These are phyloP conservation scores for Paguma larvata DNA, from an alignment of 2,797 vertebrate genomes.

Conservation along the genomic window DNA sequence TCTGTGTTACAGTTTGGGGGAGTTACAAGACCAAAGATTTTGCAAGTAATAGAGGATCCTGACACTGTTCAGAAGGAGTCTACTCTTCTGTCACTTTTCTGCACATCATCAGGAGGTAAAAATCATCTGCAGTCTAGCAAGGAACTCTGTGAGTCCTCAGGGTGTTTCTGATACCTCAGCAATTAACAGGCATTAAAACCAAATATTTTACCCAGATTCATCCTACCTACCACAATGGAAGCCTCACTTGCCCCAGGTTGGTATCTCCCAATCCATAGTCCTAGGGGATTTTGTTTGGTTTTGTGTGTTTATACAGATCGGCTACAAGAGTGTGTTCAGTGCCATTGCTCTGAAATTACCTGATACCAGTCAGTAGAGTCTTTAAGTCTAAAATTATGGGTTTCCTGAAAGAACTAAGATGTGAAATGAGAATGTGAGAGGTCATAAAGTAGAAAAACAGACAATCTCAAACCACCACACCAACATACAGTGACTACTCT, in stretches of 20 bases:
- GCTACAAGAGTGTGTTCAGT: neutral
- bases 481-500: neutral
- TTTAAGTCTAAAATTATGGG: slow-evolving; percentile 16
- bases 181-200: neutral
- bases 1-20: neutral
- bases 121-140: neutral
- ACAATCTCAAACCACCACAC: neutral
- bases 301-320: neutral
- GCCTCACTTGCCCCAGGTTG: neutral
- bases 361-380: neutral
- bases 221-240: neutral
- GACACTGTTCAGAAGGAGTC: neutral
- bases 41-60: neutral
- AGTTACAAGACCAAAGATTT: neutral
- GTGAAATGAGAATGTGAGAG: neutral
- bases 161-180: neutral
- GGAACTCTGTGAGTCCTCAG: neutral
- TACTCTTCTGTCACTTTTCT: slow-evolving; percentile 1
- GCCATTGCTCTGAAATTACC: neutral
- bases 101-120: neutral
- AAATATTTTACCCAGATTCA: slow-evolving; percentile 8
- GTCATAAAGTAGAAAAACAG: neutral
- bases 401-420: slow-evolving; percentile 33
- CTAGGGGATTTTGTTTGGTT: neutral
- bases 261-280: neutral